phyloP scores from a whole-genome alignment of 92 coral and sea anemone species.

The Metridium senile region DNA sequence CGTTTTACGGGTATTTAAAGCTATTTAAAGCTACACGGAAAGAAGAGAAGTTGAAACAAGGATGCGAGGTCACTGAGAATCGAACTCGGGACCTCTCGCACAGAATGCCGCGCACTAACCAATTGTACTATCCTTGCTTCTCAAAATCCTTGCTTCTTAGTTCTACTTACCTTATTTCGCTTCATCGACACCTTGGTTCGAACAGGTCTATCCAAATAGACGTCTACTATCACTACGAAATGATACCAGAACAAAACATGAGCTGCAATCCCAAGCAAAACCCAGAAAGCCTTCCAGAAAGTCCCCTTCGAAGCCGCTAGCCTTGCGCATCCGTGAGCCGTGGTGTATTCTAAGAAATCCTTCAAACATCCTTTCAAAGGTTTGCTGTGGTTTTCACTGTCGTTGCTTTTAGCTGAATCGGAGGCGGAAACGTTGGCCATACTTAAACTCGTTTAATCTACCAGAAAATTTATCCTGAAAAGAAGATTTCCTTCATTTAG shows the following conservation, averaged over 20 bases:
- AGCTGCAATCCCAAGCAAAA: background rate
- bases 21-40: too few relatives aligned
- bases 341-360: slow-evolving; percentile 40
- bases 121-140: too few relatives aligned
- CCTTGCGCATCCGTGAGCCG: slow-evolving; percentile 51
- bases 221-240: background rate
- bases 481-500: too few relatives aligned
- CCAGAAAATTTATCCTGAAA: too few relatives aligned
- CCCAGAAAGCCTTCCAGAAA: slow-evolving; percentile 39
- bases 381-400: background rate
- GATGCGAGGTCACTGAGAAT: too few relatives aligned
- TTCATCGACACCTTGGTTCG: slow-evolving; percentile 19
- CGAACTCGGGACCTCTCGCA: too few relatives aligned
- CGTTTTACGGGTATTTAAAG: too few relatives aligned
- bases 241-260: slow-evolving; percentile 12
- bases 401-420: background rate
- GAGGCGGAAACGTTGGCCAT: too few relatives aligned
- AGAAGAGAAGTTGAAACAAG: too few relatives aligned
- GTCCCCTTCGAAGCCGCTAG: slow-evolving; percentile 9
- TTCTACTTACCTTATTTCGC: slow-evolving; percentile 8
- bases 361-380: background rate
- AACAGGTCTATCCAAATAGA: slow-evolving; percentile 14
- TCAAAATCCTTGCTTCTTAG: background rate
- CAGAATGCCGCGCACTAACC: too few relatives aligned
- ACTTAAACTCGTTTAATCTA: too few relatives aligned